These are phyloP conservation scores for Gopherus evgoodei DNA, from an alignment of 2,113 vertebrate genomes.

Conservation along the genomic window DNA sequence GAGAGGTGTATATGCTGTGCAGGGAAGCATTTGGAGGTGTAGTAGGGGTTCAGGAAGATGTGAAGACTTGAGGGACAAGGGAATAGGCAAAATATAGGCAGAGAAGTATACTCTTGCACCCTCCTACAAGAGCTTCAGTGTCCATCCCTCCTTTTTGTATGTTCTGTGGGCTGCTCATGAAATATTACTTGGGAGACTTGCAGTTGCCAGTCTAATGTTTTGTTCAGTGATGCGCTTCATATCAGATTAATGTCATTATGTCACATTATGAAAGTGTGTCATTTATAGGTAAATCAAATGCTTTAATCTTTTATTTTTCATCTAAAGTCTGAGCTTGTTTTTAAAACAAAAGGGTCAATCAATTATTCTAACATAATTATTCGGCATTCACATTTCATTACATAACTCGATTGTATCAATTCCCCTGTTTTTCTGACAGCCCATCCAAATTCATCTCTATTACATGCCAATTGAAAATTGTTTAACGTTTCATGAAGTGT, in stretches of 20 bases:
- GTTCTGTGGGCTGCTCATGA: background rate
- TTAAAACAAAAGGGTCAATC: too few relatives aligned
- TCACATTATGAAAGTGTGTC: too few relatives aligned
- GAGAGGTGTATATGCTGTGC: background rate
- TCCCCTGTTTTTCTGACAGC: background rate
- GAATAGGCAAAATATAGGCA: background rate
- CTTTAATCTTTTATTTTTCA: too few relatives aligned
- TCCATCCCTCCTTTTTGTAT: background rate
- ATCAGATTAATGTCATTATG: background rate
- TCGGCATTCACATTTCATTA: too few relatives aligned
- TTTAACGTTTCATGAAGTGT: fast-evolving
- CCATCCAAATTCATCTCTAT: fast-evolving
- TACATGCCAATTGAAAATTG: fast-evolving
- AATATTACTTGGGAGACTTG: background rate
- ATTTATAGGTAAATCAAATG: too few relatives aligned
- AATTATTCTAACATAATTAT: too few relatives aligned
- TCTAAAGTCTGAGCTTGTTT: too few relatives aligned
- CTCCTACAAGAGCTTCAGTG: background rate
- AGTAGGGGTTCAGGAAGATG: background rate
- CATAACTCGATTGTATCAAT: too few relatives aligned
- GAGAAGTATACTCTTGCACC: background rate
- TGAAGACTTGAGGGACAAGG: background rate
- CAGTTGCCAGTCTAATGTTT: background rate
- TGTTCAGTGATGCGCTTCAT: background rate
- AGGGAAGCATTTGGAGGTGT: background rate